Conservation (phyloP, 2,888 invertebrate species). For the Microctonus aethiopoides region DNA sequence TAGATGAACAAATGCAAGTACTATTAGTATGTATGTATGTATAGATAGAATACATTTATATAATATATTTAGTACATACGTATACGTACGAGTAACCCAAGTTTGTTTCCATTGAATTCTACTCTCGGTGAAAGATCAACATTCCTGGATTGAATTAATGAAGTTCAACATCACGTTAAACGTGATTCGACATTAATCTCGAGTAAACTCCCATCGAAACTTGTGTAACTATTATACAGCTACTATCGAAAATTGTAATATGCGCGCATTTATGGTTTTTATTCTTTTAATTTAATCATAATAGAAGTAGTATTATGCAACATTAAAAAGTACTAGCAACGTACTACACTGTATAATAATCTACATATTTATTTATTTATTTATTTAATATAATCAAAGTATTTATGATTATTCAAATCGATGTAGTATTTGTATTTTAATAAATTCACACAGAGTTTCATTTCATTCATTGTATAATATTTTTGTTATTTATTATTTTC, state of each 20-base stretch:
- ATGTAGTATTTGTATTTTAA: no score
- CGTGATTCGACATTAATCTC: conserved; percentile 13
- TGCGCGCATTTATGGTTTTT: no score
- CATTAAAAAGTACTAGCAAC: no score
- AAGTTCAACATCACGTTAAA: neutral
- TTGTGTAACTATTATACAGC: neutral
- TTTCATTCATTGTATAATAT: no score
- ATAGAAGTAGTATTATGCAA: no score
- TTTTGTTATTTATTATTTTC: neutral
- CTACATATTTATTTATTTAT: no score
- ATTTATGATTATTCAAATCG: no score
- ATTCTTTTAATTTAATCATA: no score
- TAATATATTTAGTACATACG: neutral
- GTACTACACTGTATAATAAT: no score
- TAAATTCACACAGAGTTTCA: no score
- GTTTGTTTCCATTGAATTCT: conserved; percentile 9
- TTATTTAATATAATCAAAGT: no score
- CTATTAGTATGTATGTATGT: neutral
- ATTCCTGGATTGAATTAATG: conserved; percentile 7
- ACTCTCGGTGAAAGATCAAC: conserved; percentile 10
- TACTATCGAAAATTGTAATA: no score
- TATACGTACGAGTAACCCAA: neutral
- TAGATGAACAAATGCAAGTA: neutral
- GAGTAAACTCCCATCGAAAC: neutral
- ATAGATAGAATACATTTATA: neutral